These are phyloP conservation scores for Hylaeus anthracinus DNA, from an alignment of 1,140 invertebrate species.

Conservation along the genomic window DNA sequence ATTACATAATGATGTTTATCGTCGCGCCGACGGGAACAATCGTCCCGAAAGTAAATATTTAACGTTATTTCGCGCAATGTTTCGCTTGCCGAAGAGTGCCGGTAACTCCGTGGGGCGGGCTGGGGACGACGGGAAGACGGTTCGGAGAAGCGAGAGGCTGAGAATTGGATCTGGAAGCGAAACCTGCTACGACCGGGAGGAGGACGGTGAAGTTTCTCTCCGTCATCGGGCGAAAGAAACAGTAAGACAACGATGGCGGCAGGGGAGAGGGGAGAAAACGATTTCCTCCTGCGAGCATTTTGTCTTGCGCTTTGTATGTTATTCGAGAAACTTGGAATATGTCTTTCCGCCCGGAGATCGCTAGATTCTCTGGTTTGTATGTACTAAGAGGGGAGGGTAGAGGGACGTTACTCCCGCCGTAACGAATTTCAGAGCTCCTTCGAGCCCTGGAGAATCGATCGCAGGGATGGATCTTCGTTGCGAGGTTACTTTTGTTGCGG, in stretches of 20 bases:
- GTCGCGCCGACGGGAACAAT: constrained; percentile 78
- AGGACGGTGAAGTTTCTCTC: constrained; percentile 25
- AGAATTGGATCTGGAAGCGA: constrained; percentile 64
- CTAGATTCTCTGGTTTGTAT: constrained; percentile 55
- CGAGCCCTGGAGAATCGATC: not conserved
- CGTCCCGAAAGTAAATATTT: constrained; percentile 80
- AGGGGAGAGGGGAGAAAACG: constrained; percentile 22
- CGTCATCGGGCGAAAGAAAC: constrained; percentile 32
- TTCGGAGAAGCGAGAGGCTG: constrained; percentile 40
- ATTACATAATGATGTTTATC: constrained; percentile 82
- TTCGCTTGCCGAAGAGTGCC: constrained; percentile 69
- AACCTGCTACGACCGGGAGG: constrained; percentile 12
- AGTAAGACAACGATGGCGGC: not conserved
- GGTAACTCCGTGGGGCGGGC: not conserved
- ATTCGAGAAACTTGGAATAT: constrained; percentile 66
- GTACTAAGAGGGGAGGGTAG: constrained; percentile 10
- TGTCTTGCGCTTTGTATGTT: constrained; percentile 59
- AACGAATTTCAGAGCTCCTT: constrained; percentile 44
- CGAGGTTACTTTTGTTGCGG: too few relatives aligned
- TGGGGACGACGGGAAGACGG: not conserved
- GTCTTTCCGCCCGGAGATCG: constrained; percentile 58
- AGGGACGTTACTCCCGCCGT: constrained; percentile 29
- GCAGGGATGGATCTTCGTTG: not conserved
- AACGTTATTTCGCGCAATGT: constrained; percentile 81
- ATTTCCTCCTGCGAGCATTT: constrained; percentile 51